A percentile compares a stretch with the other conserved stretches of the same genome.
These are phyloP conservation scores for Xylocopa sonorina DNA, from an alignment of 1,140 invertebrate species.

Conservation along the genomic window DNA sequence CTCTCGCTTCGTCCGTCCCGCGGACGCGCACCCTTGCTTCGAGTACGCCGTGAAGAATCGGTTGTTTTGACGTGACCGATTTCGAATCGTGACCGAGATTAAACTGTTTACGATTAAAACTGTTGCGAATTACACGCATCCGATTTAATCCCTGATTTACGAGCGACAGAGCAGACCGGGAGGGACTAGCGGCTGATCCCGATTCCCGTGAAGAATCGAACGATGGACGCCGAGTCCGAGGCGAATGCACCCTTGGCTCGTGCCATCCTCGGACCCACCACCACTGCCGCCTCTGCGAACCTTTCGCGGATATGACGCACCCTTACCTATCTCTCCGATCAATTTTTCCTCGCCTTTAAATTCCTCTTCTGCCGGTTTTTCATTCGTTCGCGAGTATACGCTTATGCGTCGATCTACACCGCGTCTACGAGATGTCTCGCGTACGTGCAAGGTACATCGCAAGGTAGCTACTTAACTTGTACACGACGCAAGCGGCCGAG, in stretches of 20 bases:
- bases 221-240: constrained; percentile 62
- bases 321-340: constrained; percentile 7
- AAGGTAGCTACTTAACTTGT: constrained; percentile 1
- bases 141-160: constrained; percentile 81
- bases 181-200: constrained; percentile 53
- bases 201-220: constrained; percentile 79
- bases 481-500: constrained; percentile 28
- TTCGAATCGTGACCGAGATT: constrained; percentile 73
- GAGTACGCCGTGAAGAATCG: constrained; percentile 72
- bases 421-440: constrained; percentile 11
- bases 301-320: not conserved
- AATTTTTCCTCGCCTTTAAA: not conserved
- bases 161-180: constrained; percentile 50
- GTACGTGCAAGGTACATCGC: constrained; percentile 46
- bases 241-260: constrained; percentile 68
- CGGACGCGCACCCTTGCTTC: not conserved
- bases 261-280: constrained; percentile 37
- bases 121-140: constrained; percentile 78
- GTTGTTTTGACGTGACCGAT: constrained; percentile 80
- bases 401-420: not conserved
- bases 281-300: not conserved
- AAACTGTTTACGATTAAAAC: constrained; percentile 81
- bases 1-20: not conserved
- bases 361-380: not conserved
- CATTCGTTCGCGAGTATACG: no score